A percentile compares a stretch with the other conserved stretches of the same genome.
Conservation (phyloP, 1,140 invertebrate species). For the Ericerus pela region DNA sequence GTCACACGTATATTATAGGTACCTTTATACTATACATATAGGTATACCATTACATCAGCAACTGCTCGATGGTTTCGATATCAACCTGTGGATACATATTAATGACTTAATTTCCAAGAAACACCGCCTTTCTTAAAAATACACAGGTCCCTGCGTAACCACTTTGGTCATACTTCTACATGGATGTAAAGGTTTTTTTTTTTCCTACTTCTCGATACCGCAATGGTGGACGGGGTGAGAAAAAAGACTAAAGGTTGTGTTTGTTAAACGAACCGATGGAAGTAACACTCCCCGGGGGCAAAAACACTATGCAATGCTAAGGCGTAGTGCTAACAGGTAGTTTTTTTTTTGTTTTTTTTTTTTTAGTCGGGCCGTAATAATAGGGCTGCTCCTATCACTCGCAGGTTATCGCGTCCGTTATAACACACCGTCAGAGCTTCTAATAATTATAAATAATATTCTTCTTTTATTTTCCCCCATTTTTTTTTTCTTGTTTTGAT, state of each 20-base stretch:
- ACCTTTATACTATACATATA: too few relatives aligned
- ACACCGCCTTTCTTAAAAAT: constrained; percentile 1
- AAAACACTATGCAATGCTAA: constrained; percentile 2
- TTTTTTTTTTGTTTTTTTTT: too few relatives aligned
- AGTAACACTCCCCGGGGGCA: constrained; percentile 6
- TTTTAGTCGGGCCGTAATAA: background rate
- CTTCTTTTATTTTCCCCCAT: too few relatives aligned
- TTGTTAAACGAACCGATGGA: constrained; percentile 10
- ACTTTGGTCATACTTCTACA: background rate
- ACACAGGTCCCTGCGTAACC: background rate
- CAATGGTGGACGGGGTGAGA: background rate
- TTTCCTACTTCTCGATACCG: background rate
- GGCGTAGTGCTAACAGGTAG: constrained; percentile 3
- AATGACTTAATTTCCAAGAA: constrained; percentile 8
- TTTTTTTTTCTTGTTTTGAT: too few relatives aligned
- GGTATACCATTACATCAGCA: too few relatives aligned
- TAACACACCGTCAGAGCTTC: constrained; percentile 3
- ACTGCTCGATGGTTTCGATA: background rate
- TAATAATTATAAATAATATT: constrained; percentile 11
- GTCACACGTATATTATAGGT: too few relatives aligned
- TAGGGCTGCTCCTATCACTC: constrained; percentile 10
- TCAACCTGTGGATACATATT: background rate
- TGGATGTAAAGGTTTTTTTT: constrained; percentile 4
- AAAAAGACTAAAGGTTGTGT: constrained; percentile 8
- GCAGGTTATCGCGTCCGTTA: constrained; percentile 10